Evolutionary conservation across 2,797 vertebrate species (phyloP), one percentile per base, ranked within the genome.

Genomic region (Sebastes variabilis): DNA sequence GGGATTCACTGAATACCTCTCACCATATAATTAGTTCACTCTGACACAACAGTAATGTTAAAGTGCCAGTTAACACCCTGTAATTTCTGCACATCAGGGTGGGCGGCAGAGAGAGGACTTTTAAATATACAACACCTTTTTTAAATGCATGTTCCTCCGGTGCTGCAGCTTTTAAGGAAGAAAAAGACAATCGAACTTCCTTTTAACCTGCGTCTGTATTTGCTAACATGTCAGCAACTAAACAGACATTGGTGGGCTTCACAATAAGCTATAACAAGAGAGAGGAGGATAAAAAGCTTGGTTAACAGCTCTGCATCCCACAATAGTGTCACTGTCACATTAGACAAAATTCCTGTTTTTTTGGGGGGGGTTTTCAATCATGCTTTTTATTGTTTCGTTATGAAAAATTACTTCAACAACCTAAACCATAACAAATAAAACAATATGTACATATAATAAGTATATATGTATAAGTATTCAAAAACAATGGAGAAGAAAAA

Each of bases 1-100:
- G n/a, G 59, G 10, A 46, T 25, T 77, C 65, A 27, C 13, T 75
- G 65, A 69, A 49, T 36, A 38, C 36, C 66, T 27, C 66, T 72
- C 77, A 20, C 61, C 7, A 0, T 83, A 59, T 71, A 69, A 85
- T 88, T 78, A 76, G 68, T 70, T 86, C 60, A 29, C 52, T 61
- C 29, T 60, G 60, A 72, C 42, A 56, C 62, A 64, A 54, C 62
- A 24, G 68, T 6, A 24, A 62, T 59, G 52, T 27, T 11, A 29
- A 74, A 68, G 69, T 77, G 38, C 9, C 55, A 29, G 49, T 75
- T 79, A 82, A 75, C 59, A 64, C 52, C 46, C 78, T 85, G 77
- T 86, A 60, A 88, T 75, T 86, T 80, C 29, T 42, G 13, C 66
- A 6, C 46, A 7, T 49, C 61, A 38, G 16, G 77, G 72, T 85